These are phyloP conservation scores for Myotis brandtii DNA, from an alignment of 2,113 vertebrate genomes.

Conservation along the genomic window DNA sequence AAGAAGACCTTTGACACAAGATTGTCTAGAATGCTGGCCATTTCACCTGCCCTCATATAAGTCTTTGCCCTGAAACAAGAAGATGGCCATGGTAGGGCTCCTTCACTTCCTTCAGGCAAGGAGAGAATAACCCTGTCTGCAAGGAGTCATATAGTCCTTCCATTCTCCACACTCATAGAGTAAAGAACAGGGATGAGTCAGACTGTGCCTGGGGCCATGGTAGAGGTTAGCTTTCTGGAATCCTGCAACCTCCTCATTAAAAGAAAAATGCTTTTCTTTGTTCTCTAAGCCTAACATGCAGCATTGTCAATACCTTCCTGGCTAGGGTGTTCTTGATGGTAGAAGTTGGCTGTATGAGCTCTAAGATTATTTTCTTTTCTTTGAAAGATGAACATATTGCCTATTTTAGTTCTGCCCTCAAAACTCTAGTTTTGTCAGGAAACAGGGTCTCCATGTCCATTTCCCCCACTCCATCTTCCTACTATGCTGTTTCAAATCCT, in stretches of 20 bases:
- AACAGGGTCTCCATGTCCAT: neutral
- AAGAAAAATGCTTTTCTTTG: neutral
- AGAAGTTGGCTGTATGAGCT: neutral
- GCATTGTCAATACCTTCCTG: neutral
- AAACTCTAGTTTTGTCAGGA: neutral
- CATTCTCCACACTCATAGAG: accelerated
- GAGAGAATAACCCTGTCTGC: neutral
- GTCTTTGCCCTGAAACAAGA: neutral
- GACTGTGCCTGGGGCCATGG: neutral
- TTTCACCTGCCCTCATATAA: neutral
- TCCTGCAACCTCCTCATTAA: neutral
- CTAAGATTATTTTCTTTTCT: neutral
- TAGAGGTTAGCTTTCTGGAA: neutral
- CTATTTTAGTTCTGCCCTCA: neutral
- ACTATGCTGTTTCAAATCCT: neutral
- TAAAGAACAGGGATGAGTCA: neutral
- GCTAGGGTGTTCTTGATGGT: neutral
- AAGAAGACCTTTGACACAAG: neutral
- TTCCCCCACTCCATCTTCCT: neutral
- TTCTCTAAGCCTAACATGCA: neutral
- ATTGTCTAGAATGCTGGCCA: neutral
- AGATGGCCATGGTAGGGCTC: neutral
- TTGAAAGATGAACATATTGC: neutral
- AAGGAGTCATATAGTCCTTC: neutral
- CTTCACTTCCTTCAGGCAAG: neutral